Percentiles rank a stretch among this genome's conserved stretches.
These are phyloP conservation scores for Pollenia labialis DNA, from an alignment of 2,888 invertebrate species.

Conservation along the genomic window DNA sequence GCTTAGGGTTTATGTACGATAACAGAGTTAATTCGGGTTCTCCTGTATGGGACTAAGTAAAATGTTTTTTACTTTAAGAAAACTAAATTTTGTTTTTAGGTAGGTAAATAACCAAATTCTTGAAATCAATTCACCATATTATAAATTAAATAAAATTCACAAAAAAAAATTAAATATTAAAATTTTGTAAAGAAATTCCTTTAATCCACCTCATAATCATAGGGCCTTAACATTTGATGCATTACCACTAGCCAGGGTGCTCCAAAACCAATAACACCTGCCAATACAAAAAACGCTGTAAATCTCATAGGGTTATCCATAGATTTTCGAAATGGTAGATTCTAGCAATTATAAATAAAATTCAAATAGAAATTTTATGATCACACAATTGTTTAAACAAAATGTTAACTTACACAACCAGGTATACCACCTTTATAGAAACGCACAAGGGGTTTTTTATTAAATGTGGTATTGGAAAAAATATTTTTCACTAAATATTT, in stretches of 20 bases:
- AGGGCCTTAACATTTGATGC: conserved; percentile 70
- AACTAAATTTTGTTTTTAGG: no score
- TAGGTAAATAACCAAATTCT: no score
- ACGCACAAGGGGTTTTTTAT: conserved; percentile 6
- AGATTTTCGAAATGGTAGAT: conserved; percentile 75
- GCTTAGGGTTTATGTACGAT: no score
- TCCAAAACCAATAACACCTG: conserved; percentile 78
- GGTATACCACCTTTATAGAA: conserved; percentile 74
- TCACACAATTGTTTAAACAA: background rate
- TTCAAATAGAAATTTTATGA: background rate
- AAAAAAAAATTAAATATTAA: background rate
- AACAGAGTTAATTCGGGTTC: no score
- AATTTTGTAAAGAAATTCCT: background rate
- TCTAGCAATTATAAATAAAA: background rate
- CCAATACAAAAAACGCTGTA: conserved; percentile 74
- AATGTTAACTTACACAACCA: conserved; percentile 76
- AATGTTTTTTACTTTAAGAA: no score
- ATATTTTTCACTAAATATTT: conserved; percentile 24
- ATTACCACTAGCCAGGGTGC: conserved; percentile 77
- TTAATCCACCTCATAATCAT: conserved; percentile 65
- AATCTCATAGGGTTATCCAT: conserved; percentile 77
- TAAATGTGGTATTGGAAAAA: background rate
- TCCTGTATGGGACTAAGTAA: no score
- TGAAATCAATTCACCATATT: no score
- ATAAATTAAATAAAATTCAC: no score